phyloP scores from a whole-genome alignment of 1,140 invertebrate species.

The Cardiocondyla obscurior region DNA sequence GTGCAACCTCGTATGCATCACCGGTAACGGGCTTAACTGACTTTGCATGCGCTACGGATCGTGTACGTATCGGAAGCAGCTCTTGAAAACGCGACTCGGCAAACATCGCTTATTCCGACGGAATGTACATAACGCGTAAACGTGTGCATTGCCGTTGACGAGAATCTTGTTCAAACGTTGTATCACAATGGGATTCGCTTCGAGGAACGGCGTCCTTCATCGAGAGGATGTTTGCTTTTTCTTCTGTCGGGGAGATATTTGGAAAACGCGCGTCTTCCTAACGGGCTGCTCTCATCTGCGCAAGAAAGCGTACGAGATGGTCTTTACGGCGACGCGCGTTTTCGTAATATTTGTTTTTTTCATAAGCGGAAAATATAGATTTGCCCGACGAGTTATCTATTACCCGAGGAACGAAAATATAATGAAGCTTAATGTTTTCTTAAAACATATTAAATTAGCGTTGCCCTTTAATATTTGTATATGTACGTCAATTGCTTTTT shows the following conservation, averaged over 20 bases:
- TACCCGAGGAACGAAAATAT: no score
- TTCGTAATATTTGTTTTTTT: conserved; percentile 16
- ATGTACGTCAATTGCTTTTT: no score
- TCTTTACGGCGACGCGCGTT: not conserved
- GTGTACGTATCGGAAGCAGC: conserved; percentile 21
- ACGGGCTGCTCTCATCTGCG: not conserved
- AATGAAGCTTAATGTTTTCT: no score
- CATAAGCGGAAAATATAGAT: not conserved
- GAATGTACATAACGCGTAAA: conserved; percentile 26
- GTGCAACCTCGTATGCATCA: not conserved
- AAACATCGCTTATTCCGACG: conserved; percentile 17
- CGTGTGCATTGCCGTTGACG: not conserved
- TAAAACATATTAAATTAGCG: no score
- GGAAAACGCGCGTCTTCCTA: not conserved
- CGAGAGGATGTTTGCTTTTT: conserved; percentile 26
- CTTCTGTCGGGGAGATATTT: not conserved
- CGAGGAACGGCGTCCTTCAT: conserved; percentile 3
- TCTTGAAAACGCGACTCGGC: not conserved
- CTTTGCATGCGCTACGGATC: not conserved
- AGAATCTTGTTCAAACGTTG: conserved; percentile 36
- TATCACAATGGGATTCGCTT: not conserved
- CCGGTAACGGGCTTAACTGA: conserved; percentile 22
- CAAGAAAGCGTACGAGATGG: no score
- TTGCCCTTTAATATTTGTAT: no score
- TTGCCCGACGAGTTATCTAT: no score